A percentile compares a stretch with the other conserved stretches of the same genome.
These are phyloP conservation scores for Drosophila neonasuta DNA, from an alignment of 2,888 invertebrate species.

Conservation along the genomic window DNA sequence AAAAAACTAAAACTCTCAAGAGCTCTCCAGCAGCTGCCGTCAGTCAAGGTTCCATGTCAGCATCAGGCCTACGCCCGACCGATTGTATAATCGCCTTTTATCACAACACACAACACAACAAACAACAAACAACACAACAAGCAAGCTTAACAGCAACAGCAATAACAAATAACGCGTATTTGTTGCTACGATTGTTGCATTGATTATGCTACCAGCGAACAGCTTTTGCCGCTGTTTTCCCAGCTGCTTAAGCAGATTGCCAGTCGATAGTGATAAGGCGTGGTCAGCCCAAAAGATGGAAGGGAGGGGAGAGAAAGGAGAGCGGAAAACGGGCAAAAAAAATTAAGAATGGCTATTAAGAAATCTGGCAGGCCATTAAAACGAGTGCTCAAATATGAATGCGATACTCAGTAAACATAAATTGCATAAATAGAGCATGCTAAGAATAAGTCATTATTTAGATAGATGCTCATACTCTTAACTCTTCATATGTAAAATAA, in stretches of 20 bases:
- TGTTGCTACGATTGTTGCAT: conserved; percentile 38
- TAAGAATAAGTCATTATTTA: too few relatives aligned
- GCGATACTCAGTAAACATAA: conserved; percentile 29
- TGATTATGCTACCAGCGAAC: conserved; percentile 41
- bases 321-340: conserved; percentile 4
- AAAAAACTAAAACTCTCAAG: neutral
- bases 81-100: conserved; percentile 53
- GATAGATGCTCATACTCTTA: too few relatives aligned
- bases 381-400: conserved; percentile 55
- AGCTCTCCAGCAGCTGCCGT: conserved; percentile 33
- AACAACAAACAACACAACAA: conserved; percentile 2
- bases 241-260: conserved; percentile 43
- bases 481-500: too few relatives aligned
- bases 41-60: conserved; percentile 41
- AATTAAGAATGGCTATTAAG: conserved; percentile 72
- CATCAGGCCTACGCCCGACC: conserved; percentile 49
- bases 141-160: conserved; percentile 8
- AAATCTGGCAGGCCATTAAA: conserved; percentile 72
- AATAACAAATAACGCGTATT: neutral
- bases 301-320: neutral
- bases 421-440: neutral
- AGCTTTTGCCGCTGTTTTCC: conserved; percentile 19
- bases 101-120: conserved; percentile 32
- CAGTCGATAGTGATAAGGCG: conserved; percentile 47
- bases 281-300: neutral